Evolutionary conservation across 1,140 invertebrate species (phyloP), one percentile per base, ranked within the genome.

Genomic region (Dendrolimus punctatus): DNA sequence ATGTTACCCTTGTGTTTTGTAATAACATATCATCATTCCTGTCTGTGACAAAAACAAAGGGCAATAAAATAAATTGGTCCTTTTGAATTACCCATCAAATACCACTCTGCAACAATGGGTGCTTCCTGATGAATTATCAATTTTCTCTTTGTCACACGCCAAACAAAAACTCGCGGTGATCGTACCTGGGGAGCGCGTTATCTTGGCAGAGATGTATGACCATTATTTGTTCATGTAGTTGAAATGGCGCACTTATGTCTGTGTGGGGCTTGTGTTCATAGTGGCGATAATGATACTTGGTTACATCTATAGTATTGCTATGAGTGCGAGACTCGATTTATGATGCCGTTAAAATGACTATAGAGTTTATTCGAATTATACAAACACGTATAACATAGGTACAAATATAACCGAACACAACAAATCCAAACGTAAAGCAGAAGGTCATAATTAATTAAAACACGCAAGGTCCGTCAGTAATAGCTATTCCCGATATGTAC

Each of bases 201-300:
- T 81, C 78, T 76, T 74, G 76, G 73, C 78, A 81, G 69, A 74
- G 76, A 79, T 57, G 58, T 77, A 81, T 76, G 67, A 70, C 66
- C 66, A 60, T 71, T 71, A 69, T 70, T 71, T 71, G 73, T 74
- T 64, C 56, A 48, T 62, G 66, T 71, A 67, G 60, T 23, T 50
- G 49, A 50, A 41, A 45, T 36, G 42, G 36, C 43, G 68, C 53
- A 51, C 46, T 46, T 55, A 46, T 71, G 74, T 78, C 75, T 68
- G 75, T 75, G n/a, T n/a, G 43, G 1, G 23, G 23, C 23, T 23
- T 23, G 23, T 3, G 23, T 23, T 23, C 23, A 23, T 23, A 23
- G 23, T 23, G 23, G 23, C 23, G 3, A 23, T 23, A 3, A 23
- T 23, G 23, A 23, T 23, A 23, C 23, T 23, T 23, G 23, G 23